Percentiles rank a stretch among this genome's conserved stretches.
These are phyloP conservation scores for Phymorhynchus buccinoides DNA, from an alignment of 1,140 invertebrate genomes.

Conservation along the genomic window DNA sequence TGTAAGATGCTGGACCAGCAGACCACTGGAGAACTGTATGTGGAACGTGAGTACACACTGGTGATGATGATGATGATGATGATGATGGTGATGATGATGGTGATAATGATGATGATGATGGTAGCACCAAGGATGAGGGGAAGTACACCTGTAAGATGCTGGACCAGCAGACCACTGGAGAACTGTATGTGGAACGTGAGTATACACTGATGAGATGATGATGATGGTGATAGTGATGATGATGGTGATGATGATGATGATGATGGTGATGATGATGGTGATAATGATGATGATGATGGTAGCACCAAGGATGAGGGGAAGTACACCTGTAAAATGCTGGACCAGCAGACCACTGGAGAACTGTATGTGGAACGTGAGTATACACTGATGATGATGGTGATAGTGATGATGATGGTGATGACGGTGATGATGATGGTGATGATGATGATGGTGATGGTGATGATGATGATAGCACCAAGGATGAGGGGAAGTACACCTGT, in stretches of 20 bases:
- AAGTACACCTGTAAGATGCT: constrained; percentile 92
- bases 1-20: constrained; percentile 94
- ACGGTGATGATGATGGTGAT: too few species aligned
- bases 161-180: constrained; percentile 91
- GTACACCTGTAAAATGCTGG: constrained; percentile 92
- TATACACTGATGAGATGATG: too few species aligned
- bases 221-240: too few species aligned
- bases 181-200: constrained; percentile 94
- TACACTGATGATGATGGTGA: too few species aligned
- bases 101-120: constrained; percentile 19
- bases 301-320: too few species aligned
- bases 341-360: constrained; percentile 93
- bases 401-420: neutral
- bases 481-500: constrained; percentile 92
- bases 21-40: constrained; percentile 91
- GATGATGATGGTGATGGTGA: too few species aligned
- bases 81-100: constrained; percentile 35
- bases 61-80: constrained; percentile 37
- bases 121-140: constrained; percentile 92
- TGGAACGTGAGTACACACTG: constrained; percentile 92
- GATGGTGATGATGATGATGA: too few species aligned
- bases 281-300: constrained; percentile 24
- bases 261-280: constrained; percentile 37
- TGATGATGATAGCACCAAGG: constrained; percentile 93
- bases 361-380: constrained; percentile 92